These are phyloP conservation scores for Megathymus violae DNA, from an alignment of 1,140 invertebrate genomes.

Conservation along the genomic window DNA sequence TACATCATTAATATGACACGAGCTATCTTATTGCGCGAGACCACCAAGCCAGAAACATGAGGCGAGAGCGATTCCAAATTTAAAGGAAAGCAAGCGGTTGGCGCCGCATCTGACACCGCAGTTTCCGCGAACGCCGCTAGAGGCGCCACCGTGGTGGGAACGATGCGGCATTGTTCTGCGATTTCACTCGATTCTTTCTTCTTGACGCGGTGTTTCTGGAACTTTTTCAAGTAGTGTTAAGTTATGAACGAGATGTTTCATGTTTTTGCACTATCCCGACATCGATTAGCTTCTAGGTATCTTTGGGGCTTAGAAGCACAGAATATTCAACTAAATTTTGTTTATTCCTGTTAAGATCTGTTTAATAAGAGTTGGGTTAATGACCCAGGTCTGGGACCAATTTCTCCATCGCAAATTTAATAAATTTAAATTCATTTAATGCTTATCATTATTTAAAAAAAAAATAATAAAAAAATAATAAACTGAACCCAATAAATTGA, in stretches of 20 bases:
- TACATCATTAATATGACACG: no score
- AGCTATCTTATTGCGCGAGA: constrained; percentile 22
- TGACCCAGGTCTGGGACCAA: no score
- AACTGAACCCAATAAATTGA: no score
- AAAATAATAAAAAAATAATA: no score
- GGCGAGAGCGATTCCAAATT: constrained; percentile 51
- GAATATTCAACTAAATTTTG: no score
- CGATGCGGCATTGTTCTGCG: constrained; percentile 48
- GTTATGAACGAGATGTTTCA: constrained; percentile 7
- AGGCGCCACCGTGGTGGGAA: constrained; percentile 66
- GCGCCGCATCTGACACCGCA: constrained; percentile 48
- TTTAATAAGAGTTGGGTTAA: no score
- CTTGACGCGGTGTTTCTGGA: constrained; percentile 37
- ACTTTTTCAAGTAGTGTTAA: neutral
- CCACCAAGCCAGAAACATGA: constrained; percentile 50
- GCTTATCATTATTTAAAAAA: no score
- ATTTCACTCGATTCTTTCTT: constrained; percentile 60
- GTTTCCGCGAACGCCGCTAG: constrained; percentile 55
- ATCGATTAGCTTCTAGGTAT: no score
- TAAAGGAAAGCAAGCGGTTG: constrained; percentile 41
- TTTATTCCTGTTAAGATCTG: no score
- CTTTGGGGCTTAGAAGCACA: no score
- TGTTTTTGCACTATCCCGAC: neutral
- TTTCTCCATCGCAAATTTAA: no score
- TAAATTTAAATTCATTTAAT: no score